phyloP scores from a whole-genome alignment of 2,113 vertebrate genomes.

The Sorex fumeus region DNA sequence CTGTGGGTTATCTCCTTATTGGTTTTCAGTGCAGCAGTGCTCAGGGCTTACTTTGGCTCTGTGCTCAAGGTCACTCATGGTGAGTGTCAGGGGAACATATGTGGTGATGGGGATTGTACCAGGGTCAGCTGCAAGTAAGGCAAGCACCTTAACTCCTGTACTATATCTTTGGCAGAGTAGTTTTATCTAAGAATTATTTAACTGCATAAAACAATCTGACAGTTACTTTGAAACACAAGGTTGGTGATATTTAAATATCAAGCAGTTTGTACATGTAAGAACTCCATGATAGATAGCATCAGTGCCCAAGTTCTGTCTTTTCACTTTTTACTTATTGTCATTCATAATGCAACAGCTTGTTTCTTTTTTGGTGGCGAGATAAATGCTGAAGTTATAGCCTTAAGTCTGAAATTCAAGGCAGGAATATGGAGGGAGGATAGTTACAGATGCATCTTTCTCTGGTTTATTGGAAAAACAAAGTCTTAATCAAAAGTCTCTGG shows the following conservation, averaged over 20 bases:
- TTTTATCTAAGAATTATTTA: background rate
- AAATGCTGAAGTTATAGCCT: background rate
- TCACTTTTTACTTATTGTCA: background rate
- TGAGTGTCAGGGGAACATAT: too few species aligned
- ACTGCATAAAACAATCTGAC: background rate
- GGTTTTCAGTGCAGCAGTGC: too few species aligned
- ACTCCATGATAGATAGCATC: background rate
- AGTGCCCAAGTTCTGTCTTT: background rate
- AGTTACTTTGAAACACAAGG: background rate
- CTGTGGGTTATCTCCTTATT: too few species aligned
- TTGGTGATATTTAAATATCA: conserved; percentile 41
- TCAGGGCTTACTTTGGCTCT: too few species aligned
- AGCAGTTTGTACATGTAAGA: background rate
- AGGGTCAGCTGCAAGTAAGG: too few species aligned
- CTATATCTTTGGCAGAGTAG: too few species aligned
- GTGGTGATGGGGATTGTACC: too few species aligned
- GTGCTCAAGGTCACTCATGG: too few species aligned
- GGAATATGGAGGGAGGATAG: background rate
- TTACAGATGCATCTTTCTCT: background rate
- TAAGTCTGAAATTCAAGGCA: background rate
- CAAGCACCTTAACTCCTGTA: too few species aligned
- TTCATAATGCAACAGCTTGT: background rate
- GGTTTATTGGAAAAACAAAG: conserved; percentile 26
- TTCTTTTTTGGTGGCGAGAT: background rate
- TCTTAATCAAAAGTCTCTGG: background rate